A percentile compares a stretch with the other conserved stretches of the same genome.
These are phyloP conservation scores for Corydoras maculifer DNA, from an alignment of 2,113 vertebrate species.

Conservation along the genomic window DNA sequence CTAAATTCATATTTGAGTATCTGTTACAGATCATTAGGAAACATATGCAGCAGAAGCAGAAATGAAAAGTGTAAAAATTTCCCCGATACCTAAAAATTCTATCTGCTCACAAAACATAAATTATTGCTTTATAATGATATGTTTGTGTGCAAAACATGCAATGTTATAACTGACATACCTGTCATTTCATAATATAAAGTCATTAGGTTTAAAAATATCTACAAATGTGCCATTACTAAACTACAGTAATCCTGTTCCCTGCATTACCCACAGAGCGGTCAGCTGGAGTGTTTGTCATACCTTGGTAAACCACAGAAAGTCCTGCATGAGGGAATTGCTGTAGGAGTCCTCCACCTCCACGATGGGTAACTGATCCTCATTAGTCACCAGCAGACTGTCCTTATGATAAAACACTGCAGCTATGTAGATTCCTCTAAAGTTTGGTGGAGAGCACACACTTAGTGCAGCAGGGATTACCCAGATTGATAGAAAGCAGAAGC, in stretches of 20 bases:
- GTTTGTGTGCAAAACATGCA: no score
- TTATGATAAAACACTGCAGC: slow-evolving; percentile 91
- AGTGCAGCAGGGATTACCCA: slow-evolving; percentile 14
- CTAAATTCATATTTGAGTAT: no score
- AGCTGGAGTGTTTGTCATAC: slow-evolving; percentile 57
- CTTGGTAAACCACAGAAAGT: slow-evolving; percentile 98
- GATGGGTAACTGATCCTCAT: slow-evolving; percentile 95
- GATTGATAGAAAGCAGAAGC: slow-evolving; percentile 21
- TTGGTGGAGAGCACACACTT: slow-evolving; percentile 28
- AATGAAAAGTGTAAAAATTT: no score
- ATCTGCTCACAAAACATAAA: no score
- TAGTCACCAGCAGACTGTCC: slow-evolving; percentile 89
- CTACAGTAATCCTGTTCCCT: slow-evolving; percentile 13
- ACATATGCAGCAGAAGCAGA: no score
- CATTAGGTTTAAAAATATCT: slow-evolving; percentile 4
- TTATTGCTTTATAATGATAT: no score
- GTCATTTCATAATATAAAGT: slow-evolving; percentile 15
- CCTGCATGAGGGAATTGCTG: slow-evolving; percentile 85
- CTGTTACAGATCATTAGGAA: no score
- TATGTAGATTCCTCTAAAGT: slow-evolving; percentile 88
- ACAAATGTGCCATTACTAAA: slow-evolving; percentile 31
- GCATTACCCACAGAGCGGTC: slow-evolving; percentile 28
- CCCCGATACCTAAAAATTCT: no score
- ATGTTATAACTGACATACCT: not conserved
- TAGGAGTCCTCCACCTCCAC: slow-evolving; percentile 96